Conservation (phyloP, 2,888 invertebrate species). For the Cephus runcator region DNA sequence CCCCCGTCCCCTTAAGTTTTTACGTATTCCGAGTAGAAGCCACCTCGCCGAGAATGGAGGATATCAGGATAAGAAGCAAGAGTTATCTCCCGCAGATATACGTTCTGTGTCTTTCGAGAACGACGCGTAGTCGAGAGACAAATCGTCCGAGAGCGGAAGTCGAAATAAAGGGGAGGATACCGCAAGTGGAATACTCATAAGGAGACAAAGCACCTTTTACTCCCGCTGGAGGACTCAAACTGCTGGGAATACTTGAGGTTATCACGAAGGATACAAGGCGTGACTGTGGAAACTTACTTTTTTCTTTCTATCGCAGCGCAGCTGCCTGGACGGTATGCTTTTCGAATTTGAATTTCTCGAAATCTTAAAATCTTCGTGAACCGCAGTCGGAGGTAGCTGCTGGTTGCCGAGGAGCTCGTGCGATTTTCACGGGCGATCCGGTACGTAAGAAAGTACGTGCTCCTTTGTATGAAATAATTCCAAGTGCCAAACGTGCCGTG, state of each 20-base stretch:
- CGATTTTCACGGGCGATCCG: neutral
- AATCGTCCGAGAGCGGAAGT: neutral
- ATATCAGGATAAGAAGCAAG: neutral
- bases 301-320: neutral
- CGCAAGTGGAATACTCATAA: neutral
- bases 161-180: neutral
- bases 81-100: neutral
- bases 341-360: neutral
- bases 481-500: neutral
- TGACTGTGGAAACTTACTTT: neutral
- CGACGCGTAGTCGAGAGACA: neutral
- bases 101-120: neutral
- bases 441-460: neutral
- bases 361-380: neutral
- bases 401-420: neutral
- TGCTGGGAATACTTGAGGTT: neutral
- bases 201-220: conserved; percentile 47
- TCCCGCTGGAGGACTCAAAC: conserved; percentile 11
- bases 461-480: neutral
- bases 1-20: neutral
- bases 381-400: neutral
- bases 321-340: neutral
- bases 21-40: neutral
- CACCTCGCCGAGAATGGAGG: neutral
- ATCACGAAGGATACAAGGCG: neutral